Evolutionary conservation across 2,113 vertebrate species (phyloP), one percentile per base, ranked within the genome.

Genomic region (Rhegmatorhina hoffmannsi): DNA sequence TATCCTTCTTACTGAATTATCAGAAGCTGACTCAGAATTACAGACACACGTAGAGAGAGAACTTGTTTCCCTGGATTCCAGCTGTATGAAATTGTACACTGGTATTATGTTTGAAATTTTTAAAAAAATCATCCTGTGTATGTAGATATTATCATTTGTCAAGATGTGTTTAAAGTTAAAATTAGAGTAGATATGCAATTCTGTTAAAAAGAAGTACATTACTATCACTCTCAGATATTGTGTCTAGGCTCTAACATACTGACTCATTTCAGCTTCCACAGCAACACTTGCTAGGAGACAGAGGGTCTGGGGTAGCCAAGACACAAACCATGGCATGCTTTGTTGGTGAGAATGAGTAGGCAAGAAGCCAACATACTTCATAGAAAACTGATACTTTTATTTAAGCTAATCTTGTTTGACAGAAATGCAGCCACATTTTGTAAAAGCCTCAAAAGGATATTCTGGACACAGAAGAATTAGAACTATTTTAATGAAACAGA

Each of bases 361-460:
- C 40, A 83, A 74, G 70, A 88, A 5, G 62, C 21, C 82, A 90
- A 53, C 15, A 62, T 36, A 53, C 31, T 83, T 83, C 49, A 31
- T 73, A 91, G 53, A 88, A 91, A 79, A 90, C 2, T 0, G 19
- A 46, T 49, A 62, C 10, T 90, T 60, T 82, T 70, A 40, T 90
- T 75, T 67, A 16, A 76, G 8, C 9, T 92, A 66, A 69, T 33
- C 5, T 36, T 76, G 13, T 66, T 84, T 64, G n/a, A 66, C 36
- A 69, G 76, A 88, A 84, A 62, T 1, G 5, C 0, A 0, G 21
- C 2, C 11, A 29, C 14, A 58, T 52, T 79, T 68, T 60, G 11
- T 44, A 83, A 89, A 90, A 80, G 49, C 11, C 43, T 94, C 40
- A 43, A 36, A 77, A 70, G 8, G 9, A 47, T 77, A 64, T 62